A percentile compares a stretch with the other conserved stretches of the same genome.
Conservation (phyloP, 2,113 vertebrate species). For the Shinisaurus crocodilurus region DNA sequence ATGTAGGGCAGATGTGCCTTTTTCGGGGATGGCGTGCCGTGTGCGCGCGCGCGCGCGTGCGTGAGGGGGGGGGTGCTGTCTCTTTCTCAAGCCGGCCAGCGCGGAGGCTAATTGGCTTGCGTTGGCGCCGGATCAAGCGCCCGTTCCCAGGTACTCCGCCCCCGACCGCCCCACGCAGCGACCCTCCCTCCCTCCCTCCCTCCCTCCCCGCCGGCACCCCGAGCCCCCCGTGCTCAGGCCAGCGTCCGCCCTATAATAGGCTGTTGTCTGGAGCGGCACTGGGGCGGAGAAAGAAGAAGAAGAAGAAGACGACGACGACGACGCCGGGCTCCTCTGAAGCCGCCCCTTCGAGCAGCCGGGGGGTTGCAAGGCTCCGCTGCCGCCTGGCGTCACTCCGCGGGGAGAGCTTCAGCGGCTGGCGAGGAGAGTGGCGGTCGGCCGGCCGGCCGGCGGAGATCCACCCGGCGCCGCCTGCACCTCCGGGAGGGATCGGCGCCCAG, state of each 20-base stretch:
- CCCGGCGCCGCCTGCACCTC: not conserved
- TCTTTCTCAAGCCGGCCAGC: not conserved
- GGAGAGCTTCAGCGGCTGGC: not conserved
- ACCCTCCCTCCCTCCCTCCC: not conserved
- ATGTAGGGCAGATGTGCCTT: not conserved
- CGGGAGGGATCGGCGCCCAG: not conserved
- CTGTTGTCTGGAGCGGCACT: slow-evolving; percentile 28
- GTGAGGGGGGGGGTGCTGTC: rapidly evolving
- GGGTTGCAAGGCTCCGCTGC: slow-evolving; percentile 34
- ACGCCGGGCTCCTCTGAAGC: slow-evolving; percentile 28
- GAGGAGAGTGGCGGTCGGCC: not conserved
- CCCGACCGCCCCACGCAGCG: slow-evolving; percentile 38
- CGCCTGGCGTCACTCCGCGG: slow-evolving; percentile 22
- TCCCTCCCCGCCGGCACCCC: slow-evolving; percentile 25
- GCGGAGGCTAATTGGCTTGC: slow-evolving; percentile 41
- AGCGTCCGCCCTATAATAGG: slow-evolving; percentile 58
- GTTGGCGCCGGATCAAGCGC: slow-evolving; percentile 42
- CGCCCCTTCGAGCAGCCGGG: slow-evolving; percentile 44
- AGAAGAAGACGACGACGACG: not conserved
- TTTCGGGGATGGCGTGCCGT: not conserved
- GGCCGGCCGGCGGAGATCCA: not conserved
- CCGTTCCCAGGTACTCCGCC: slow-evolving; percentile 41
- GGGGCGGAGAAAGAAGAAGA: slow-evolving; percentile 57
- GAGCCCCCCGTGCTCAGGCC: slow-evolving; percentile 39
- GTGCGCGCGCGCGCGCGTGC: too few relatives aligned